Evolutionary conservation across 2,888 invertebrate species (phyloP).

Genomic region (Dioctria rufipes): DNA sequence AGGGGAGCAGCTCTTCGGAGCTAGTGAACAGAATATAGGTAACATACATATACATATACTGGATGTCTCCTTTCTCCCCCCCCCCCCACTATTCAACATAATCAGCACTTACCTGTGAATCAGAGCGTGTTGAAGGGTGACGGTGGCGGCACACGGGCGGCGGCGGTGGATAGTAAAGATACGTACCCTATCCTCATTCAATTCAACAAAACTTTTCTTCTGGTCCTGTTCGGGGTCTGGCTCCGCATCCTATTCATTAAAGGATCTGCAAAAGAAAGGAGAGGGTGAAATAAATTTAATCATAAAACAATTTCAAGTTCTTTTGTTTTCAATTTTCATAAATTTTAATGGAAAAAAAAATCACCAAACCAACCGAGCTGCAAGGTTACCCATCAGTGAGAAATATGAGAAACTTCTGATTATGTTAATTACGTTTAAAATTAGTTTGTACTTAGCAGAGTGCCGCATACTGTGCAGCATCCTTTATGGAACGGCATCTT

Average conservation of each 20-base stretch:
- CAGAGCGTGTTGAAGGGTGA: too few relatives aligned
- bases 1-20: neutral
- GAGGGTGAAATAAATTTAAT: constrained; percentile 43
- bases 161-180: neutral
- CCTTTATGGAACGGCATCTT: too few relatives aligned
- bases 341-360: constrained; percentile 49
- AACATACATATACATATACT: too few relatives aligned
- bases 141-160: too few relatives aligned
- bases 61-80: too few relatives aligned
- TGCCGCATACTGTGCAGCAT: neutral
- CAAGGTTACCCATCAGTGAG: neutral
- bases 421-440: constrained; percentile 35
- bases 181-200: constrained; percentile 27
- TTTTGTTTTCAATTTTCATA: constrained; percentile 52
- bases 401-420: constrained; percentile 48
- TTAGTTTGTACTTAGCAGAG: constrained; percentile 37
- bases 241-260: constrained; percentile 32
- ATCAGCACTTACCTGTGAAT: constrained; percentile 43
- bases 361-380: neutral
- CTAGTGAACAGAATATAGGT: too few relatives aligned
- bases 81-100: neutral
- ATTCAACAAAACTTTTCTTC: constrained; percentile 39
- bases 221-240: constrained; percentile 19
- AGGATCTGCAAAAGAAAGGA: constrained; percentile 24
- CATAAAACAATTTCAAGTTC: constrained; percentile 52